phyloP scores from a whole-genome alignment of 2,113 vertebrate species.

The Willisornis vidua region DNA sequence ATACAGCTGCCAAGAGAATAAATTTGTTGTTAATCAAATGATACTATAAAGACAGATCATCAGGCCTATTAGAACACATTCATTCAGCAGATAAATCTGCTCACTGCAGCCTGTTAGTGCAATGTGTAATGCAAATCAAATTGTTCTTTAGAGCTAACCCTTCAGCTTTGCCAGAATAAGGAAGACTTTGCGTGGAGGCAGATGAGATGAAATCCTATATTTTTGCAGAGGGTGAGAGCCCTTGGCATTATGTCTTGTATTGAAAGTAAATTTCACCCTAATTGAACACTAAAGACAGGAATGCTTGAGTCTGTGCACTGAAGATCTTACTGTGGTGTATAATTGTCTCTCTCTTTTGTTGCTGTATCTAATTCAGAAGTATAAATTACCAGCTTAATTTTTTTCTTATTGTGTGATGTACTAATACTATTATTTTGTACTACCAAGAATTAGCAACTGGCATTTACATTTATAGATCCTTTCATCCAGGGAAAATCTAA shows the following conservation, averaged over 20 bases:
- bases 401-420: conserved; percentile 48
- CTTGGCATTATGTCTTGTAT: conserved; percentile 30
- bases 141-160: conserved; percentile 53
- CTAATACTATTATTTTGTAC: conserved; percentile 55
- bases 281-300: conserved; percentile 58
- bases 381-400: conserved; percentile 65
- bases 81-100: conserved; percentile 61
- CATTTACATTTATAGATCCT: conserved; percentile 44
- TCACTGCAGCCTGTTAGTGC: conserved; percentile 31
- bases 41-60: conserved; percentile 73
- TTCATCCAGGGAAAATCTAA: conserved; percentile 57
- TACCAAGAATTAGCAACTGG: conserved; percentile 53
- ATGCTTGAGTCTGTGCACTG: conserved; percentile 30
- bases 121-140: conserved; percentile 41
- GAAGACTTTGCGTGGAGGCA: conserved; percentile 8
- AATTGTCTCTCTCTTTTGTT: conserved; percentile 56
- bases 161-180: conserved; percentile 25
- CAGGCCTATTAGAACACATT: conserved; percentile 73
- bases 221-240: conserved; percentile 16
- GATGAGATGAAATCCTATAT: conserved; percentile 43
- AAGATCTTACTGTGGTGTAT: conserved; percentile 34
- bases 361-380: conserved; percentile 49
- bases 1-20: conserved; percentile 76
- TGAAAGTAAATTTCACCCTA: conserved; percentile 62
- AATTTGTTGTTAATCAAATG: conserved; percentile 77